phyloP scores from a whole-genome alignment of 1,140 invertebrate species.

The Drosophila equinoxialis region DNA sequence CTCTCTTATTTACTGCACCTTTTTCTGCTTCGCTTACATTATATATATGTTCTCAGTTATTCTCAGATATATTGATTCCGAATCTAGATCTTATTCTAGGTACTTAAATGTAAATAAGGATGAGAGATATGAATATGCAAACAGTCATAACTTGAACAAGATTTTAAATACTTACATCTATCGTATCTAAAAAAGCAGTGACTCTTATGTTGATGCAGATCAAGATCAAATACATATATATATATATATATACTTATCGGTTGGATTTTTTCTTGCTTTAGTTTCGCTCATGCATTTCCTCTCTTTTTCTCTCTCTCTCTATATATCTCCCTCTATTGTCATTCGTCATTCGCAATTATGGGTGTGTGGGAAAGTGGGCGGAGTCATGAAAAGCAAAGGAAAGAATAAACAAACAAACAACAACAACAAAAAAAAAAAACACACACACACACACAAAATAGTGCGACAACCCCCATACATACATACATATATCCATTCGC shows the following conservation, averaged over 20 bases:
- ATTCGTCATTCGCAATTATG: conserved; percentile 53
- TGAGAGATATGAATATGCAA: too few relatives aligned
- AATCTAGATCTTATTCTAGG: too few relatives aligned
- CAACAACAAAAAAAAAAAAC: neutral
- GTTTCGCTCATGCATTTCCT: neutral
- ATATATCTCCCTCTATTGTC: conserved; percentile 6
- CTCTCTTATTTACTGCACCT: neutral
- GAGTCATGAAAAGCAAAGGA: conserved; percentile 30
- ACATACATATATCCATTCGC: neutral
- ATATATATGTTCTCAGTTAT: too few relatives aligned
- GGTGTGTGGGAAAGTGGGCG: conserved; percentile 68
- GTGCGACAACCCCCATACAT: conserved; percentile 9
- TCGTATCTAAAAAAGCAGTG: too few relatives aligned
- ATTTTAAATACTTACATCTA: too few relatives aligned
- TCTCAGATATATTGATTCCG: too few relatives aligned
- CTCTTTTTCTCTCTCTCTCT: neutral
- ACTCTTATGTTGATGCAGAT: neutral
- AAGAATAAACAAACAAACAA: conserved; percentile 29
- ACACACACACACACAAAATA: conserved; percentile 24
- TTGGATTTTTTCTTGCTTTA: neutral
- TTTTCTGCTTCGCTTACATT: too few relatives aligned
- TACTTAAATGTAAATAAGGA: too few relatives aligned
- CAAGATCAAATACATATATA: neutral
- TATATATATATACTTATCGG: neutral
- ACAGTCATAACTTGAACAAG: too few relatives aligned